These are phyloP conservation scores for Masnerella sp. DNA, from an alignment of 2,888 invertebrate species.

Conservation along the genomic window DNA sequence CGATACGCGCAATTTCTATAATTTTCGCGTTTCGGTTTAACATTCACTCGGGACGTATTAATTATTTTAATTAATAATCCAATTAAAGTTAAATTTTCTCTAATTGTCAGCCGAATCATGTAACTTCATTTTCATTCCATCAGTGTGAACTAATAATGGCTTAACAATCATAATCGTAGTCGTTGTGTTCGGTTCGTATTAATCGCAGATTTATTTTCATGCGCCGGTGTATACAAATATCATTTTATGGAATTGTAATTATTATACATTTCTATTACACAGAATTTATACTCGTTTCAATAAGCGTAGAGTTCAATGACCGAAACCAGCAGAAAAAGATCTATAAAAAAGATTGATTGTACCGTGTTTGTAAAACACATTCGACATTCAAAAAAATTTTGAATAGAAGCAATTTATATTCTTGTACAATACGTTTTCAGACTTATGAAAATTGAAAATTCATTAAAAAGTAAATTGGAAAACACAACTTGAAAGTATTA, in stretches of 20 bases:
- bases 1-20: not conserved
- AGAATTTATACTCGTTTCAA: not conserved
- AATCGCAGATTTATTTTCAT: conserved; percentile 5
- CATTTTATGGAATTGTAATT: conserved; percentile 2
- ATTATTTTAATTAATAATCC: conserved; percentile 23
- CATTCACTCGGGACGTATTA: not conserved
- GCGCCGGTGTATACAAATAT: not conserved
- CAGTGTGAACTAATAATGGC: conserved; percentile 10
- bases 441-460: no score
- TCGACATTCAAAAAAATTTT: no score
- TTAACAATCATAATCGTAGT: not conserved
- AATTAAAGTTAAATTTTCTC: conserved; percentile 12
- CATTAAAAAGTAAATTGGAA: no score
- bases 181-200: not conserved
- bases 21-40: not conserved
- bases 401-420: no score
- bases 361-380: no score
- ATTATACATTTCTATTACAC: conserved; percentile 1
- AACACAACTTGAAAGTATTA: no score
- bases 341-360: no score
- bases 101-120: conserved; percentile 5
- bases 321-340: no score
- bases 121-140: conserved; percentile 17
- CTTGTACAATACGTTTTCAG: no score
- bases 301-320: not conserved